Base-by-base conservation (phyloP, 2,888 invertebrate species). In the Stictocephala bisonia region DNA sequence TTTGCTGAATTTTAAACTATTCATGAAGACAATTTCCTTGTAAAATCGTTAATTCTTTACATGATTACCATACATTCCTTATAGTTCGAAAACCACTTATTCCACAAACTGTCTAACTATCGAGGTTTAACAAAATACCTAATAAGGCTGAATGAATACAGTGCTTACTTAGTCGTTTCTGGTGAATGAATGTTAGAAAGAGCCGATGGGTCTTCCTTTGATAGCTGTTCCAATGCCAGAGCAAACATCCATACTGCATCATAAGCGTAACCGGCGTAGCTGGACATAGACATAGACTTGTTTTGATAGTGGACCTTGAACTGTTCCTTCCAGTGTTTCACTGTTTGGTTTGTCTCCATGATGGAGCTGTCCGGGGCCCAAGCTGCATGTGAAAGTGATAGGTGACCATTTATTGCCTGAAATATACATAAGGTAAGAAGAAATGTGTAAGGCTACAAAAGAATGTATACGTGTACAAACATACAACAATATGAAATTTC, bases 241-340 rank as follows among this genome's bases (percentile, higher is more conserved):
- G 92, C 93, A 82, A 91, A 93, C 0, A 90, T 89, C 93, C 94
- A 94, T 66, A 93, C 90, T 0, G 93, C 93, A 83, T 94, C 94
- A 80, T 94, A 94, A 0, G 92, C 91, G 81, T 90, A 93, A 0
- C 91, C 91, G 0, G 90, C 91, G 81, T 91, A 93, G 77, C 88
- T 86, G 0, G 90, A 91, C 6, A 83, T 82, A 22, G 81, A 79
- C 26, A 27, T 44, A 11, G 31, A 29, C 9, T 60, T 69, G 3
- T 18, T 70, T 13, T 24, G 20, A 15, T 35, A 71, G 50, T 11
- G 71, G 71, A 75, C 84, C 83, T 29, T 81, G 79, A 89, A 89
- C 1, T 83, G 81, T 9, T 84, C 73, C 75, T 85, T 84, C 91
- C 93, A 94, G 74, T 89, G 81, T 0, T 84, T 83, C 0, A 93